A percentile compares a stretch with the other conserved stretches of the same genome.
Conservation (phyloP, 2,797 vertebrate species). For the Melanotaenia maccullochi region DNA sequence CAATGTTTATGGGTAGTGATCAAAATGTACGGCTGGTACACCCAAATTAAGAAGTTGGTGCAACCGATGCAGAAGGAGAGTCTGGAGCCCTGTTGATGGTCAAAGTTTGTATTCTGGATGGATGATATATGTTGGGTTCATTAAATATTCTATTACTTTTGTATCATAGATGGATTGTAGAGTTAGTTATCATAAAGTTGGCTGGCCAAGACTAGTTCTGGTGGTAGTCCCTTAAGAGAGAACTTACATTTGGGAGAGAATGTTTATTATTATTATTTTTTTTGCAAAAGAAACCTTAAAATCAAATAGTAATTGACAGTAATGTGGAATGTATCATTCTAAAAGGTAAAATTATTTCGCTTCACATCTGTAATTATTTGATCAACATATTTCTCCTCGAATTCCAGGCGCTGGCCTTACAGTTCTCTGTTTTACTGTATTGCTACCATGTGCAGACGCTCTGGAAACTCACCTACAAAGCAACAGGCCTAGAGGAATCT, state of each 20-base stretch:
- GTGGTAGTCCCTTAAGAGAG: slow-evolving; percentile 14
- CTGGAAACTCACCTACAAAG: slow-evolving; percentile 72
- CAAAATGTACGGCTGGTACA: not conserved
- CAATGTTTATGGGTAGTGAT: not conserved
- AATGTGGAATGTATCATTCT: slow-evolving; percentile 20
- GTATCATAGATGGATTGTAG: no score
- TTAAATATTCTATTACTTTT: no score
- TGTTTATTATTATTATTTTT: not conserved
- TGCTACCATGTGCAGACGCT: slow-evolving; percentile 62
- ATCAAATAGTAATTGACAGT: slow-evolving; percentile 10
- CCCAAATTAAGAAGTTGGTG: not conserved
- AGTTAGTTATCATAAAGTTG: slow-evolving; percentile 20
- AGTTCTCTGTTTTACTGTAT: slow-evolving; percentile 40
- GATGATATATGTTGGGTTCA: no score
- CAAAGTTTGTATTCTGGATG: no score
- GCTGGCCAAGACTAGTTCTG: not conserved
- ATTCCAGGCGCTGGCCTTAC: slow-evolving; percentile 14
- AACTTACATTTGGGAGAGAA: not conserved
- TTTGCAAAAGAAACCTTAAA: not conserved
- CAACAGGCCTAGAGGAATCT: slow-evolving; percentile 72
- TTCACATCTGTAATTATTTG: slow-evolving; percentile 26
- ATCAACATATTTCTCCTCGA: slow-evolving; percentile 51
- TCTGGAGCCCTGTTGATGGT: no score
- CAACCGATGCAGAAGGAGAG: not conserved
- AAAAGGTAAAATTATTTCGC: slow-evolving; percentile 22